Base-by-base conservation (phyloP, 1,140 invertebrate species). In the Sycophaga agraensis region DNA sequence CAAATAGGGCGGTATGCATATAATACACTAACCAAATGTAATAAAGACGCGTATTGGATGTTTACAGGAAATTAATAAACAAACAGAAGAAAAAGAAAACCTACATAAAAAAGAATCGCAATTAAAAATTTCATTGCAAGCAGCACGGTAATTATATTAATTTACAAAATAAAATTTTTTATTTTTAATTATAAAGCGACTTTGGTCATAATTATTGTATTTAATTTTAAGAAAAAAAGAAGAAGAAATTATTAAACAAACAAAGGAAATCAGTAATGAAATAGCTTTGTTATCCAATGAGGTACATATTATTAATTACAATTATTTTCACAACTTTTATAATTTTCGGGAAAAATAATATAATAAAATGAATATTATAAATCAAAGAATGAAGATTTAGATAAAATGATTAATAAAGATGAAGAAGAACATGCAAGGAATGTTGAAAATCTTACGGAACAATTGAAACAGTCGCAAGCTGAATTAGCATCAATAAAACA, bases 401-500 rank as follows among this genome's bases (percentile, higher is more conserved):
- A 50, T 17, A 19, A 55, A 22, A 37, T 17, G 4, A n/a, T 7
- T 0, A n/a, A 16, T 39, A 17, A 56, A 40, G 17, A 56, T 22
- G 43, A 63, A 5, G 11, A 63, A 50, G 12, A 56, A 24, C 43
- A 60, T 28, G 2, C 1, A 56, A 24, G 22, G 40, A 34, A 16
- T 34, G 17, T 63, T 17, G 24, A 55, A 42, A 39, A 56, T 31
- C 45, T 56, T 17, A 9, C 49, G 35, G 24, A 50, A 39, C 26
- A 26, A 9, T 50, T 63, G 22, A 31, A 63, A 40, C 1, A n/a
- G 7, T 31, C 53, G 22, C 14, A 63, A 35, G 14, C 26, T 24
- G 24, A 56, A 63, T 43, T 63, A 35, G n/a, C 8, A 14, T 40
- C 35, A 14, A 5, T 56, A 8, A 40, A 56, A 40, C 16, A 63